Evolutionary conservation across 2,888 invertebrate genomes (phyloP).

Genomic region (Apamea anceps): DNA sequence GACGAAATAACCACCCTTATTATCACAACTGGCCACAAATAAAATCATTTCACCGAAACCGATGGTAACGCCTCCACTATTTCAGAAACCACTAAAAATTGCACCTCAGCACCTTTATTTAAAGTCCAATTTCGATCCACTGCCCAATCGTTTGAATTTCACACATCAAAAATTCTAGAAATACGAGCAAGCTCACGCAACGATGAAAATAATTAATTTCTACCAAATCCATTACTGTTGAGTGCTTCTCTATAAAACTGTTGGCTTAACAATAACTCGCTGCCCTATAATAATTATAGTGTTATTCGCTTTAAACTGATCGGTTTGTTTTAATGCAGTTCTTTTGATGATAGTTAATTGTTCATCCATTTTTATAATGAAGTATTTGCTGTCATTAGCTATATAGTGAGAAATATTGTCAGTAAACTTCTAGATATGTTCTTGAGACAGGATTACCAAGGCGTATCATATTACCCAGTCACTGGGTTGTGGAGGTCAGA

Average conservation of each 20-base stretch:
- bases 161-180: conserved; percentile 81
- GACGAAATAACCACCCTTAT: conserved; percentile 37
- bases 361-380: neutral
- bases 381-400: neutral
- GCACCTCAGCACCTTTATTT: conserved; percentile 34
- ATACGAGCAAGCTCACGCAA: conserved; percentile 69
- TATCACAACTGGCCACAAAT: conserved; percentile 32
- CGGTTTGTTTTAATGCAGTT: conserved; percentile 45
- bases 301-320: conserved; percentile 32
- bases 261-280: conserved; percentile 75
- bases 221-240: conserved; percentile 82
- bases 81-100: conserved; percentile 49
- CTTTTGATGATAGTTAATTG: conserved; percentile 12
- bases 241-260: conserved; percentile 78
- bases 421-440: neutral
- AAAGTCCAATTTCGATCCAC: conserved; percentile 58
- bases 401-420: neutral
- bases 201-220: conserved; percentile 84
- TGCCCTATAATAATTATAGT: conserved; percentile 66
- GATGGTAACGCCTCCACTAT: conserved; percentile 49
- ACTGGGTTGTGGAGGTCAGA: no score
- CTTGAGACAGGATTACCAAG: neutral
- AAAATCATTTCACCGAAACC: conserved; percentile 51
- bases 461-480: no score
- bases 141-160: conserved; percentile 72